Evolutionary conservation across 92 coral and sea anemone genomes (phyloP).

Genomic region (Epizoanthus scotinus): DNA sequence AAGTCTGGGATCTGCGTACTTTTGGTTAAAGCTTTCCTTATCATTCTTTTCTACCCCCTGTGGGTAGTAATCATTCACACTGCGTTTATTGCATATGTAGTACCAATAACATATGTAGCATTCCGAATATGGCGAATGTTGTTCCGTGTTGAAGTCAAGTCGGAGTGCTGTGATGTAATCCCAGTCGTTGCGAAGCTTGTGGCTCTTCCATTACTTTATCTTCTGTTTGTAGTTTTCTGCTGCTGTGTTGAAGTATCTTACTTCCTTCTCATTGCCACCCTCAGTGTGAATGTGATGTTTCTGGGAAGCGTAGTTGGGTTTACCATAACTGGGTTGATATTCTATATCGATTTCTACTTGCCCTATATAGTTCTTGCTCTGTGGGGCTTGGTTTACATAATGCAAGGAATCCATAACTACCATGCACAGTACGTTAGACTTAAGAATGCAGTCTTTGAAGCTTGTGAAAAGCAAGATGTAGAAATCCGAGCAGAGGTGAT

Average conservation of each 20-base stretch:
- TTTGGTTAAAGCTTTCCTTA: conserved; percentile 51
- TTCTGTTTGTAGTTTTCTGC: conserved; percentile 80
- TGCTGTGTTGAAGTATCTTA: conserved; percentile 84
- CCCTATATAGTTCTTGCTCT: conserved; percentile 70
- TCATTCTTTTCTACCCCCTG: conserved; percentile 60
- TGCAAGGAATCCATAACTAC: conserved; percentile 64
- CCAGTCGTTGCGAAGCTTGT: conserved; percentile 66
- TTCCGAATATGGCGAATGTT: conserved; percentile 90
- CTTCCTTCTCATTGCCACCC: conserved; percentile 63
- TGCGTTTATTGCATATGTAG: conserved; percentile 76
- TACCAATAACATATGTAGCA: conserved; percentile 92
- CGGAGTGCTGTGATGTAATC: conserved; percentile 75
- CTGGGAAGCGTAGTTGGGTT: conserved; percentile 84
- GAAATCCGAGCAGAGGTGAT: conserved; percentile 67
- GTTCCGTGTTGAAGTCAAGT: conserved; percentile 77
- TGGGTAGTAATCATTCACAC: conserved; percentile 70
- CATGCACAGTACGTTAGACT: conserved; percentile 69
- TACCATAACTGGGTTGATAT: conserved; percentile 79
- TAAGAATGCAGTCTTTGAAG: conserved; percentile 80
- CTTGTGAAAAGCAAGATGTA: conserved; percentile 83
- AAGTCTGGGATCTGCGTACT: conserved; percentile 33
- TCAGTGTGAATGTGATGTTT: conserved; percentile 77
- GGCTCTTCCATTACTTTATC: conserved; percentile 75
- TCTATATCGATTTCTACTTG: conserved; percentile 77
- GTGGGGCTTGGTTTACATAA: conserved; percentile 60